Evolutionary conservation across 2,888 invertebrate genomes (phyloP).

Genomic region (Lepidocyrtinus sp.): DNA sequence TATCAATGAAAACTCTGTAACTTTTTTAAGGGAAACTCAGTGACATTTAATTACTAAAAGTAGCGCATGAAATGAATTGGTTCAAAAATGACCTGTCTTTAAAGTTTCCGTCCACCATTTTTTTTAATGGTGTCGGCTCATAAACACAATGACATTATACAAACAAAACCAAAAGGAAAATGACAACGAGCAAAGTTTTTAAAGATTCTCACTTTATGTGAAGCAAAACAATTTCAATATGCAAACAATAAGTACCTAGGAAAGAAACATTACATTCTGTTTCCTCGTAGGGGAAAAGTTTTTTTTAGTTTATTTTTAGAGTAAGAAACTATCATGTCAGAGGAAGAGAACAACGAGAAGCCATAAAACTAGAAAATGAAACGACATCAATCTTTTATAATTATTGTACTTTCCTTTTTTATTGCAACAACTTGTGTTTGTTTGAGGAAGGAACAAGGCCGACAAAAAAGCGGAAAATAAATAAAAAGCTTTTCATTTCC

Average conservation of each 20-base stretch:
- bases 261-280: not conserved
- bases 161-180: no score
- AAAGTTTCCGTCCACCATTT: no score
- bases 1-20: no score
- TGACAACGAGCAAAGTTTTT: slow-evolving; percentile 44
- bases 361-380: slow-evolving; percentile 56
- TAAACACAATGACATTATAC: no score
- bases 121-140: no score
- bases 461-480: slow-evolving; percentile 31
- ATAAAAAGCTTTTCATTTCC: slow-evolving; percentile 37
- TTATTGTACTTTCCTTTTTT: slow-evolving; percentile 53
- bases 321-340: not conserved
- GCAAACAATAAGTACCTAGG: slow-evolving; percentile 45
- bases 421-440: slow-evolving; percentile 39
- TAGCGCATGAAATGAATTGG: no score
- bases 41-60: no score
- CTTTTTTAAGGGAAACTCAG: no score
- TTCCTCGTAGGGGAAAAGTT: no score
- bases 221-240: slow-evolving; percentile 49
- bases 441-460: slow-evolving; percentile 21
- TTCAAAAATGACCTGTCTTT: no score
- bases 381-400: slow-evolving; percentile 59
- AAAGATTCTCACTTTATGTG: slow-evolving; percentile 50
- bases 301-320: no score
- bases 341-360: slow-evolving; percentile 47